Evolutionary conservation across 2,113 vertebrate species (phyloP), one percentile per base, ranked within the genome.

Genomic region (Amphiprion ocellaris): DNA sequence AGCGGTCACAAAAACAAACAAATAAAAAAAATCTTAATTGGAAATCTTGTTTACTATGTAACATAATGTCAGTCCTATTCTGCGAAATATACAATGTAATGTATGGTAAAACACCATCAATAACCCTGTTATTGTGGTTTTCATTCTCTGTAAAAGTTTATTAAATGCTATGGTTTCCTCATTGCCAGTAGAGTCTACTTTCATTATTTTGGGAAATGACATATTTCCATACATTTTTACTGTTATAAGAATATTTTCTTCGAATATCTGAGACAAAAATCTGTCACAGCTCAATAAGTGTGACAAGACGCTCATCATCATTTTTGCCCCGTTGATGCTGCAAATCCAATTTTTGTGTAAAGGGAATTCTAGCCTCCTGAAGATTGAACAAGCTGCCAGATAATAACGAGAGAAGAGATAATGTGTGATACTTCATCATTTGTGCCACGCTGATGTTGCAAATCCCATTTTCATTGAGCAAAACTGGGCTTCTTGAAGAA

Each of bases 381-480:
- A 70, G 46, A 8, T 28, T 30, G 24, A 72, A 53, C 62, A 12
- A 30, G 21, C 65, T 56, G 28, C 39, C 9, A 4, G 28, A 33
- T 66, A n/a, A 77, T 50, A 17, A 1, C 1, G 24, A 26, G 53
- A 49, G 63, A 65, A 65, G 41, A 69, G 23, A 55, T 55, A 55
- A 55, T 55, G 23, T 15, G 37, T 28, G 19, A 52, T 2, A 19
- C 46, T 50, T 23, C 19, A 15, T 76, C 23, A 69, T 67, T 28
- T 82, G 60, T 49, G 2, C 1, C 19, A 24, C 9, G 3, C 12
- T 17, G 0, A 5, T 21, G 19, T 23, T 67, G 66, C 33, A 53
- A 47, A 61, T 30, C 15, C 7, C 16, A 58, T 74, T 75, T 44
- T 77, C 17, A 58, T 67, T 66, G n/a, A 68, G 23, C 65, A 41